Conservation (phyloP, 2,888 invertebrate species). For the Rhopalosiphum nymphaeae region DNA sequence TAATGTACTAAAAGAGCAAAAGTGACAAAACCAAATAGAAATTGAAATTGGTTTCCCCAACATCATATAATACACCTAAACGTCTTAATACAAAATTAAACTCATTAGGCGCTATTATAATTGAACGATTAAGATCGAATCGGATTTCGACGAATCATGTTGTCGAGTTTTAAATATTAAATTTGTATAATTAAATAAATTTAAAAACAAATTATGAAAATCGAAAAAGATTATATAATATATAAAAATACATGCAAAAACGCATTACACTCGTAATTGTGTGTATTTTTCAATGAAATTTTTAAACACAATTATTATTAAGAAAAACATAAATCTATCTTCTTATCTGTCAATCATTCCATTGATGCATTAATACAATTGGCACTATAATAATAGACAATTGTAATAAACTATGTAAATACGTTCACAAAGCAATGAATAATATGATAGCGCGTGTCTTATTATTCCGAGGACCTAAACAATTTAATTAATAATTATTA, state of each 20-base stretch:
- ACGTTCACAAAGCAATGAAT: neutral
- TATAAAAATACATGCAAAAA: neutral
- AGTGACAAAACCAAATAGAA: neutral
- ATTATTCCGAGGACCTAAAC: neutral
- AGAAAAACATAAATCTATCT: neutral
- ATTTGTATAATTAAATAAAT: neutral
- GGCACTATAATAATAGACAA: neutral
- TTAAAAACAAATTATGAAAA: neutral
- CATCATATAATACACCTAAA: neutral
- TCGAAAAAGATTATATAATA: fast-evolving
- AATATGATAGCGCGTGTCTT: neutral
- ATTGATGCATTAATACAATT: neutral
- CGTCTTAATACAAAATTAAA: neutral
- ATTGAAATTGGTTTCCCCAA: neutral
- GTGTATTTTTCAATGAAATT: neutral
- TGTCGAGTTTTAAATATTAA: neutral
- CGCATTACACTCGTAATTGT: neutral
- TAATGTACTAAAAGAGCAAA: neutral
- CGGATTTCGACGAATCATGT: neutral
- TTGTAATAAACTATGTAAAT: neutral
- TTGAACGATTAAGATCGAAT: neutral
- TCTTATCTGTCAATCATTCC: neutral
- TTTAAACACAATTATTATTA: neutral
- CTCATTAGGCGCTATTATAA: neutral
- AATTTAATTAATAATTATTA: neutral